Conservation (phyloP, 2,797 vertebrate species). For the Clamator glandarius region DNA sequence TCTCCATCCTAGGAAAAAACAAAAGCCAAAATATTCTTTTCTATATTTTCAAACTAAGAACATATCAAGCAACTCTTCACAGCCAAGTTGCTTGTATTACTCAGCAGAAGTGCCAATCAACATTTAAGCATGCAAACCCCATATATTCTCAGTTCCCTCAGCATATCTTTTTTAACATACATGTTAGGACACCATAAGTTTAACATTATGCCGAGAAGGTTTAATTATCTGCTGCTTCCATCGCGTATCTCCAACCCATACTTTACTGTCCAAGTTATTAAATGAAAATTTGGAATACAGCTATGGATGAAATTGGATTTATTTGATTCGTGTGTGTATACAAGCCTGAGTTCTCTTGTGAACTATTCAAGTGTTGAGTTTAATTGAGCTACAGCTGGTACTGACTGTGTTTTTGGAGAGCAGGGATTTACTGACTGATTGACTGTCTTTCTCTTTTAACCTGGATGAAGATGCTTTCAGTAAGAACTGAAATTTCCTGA, state of each 20-base stretch:
- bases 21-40: background rate
- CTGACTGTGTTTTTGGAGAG: constrained; percentile 51
- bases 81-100: background rate
- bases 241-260: background rate
- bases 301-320: constrained; percentile 51
- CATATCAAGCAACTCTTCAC: background rate
- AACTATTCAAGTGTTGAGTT: constrained; percentile 57
- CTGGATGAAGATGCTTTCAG: constrained; percentile 7
- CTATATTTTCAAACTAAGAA: background rate
- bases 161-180: background rate
- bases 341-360: constrained; percentile 56
- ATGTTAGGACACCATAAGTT: background rate
- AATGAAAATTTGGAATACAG: constrained; percentile 2
- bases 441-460: constrained; percentile 65
- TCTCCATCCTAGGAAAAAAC: background rate
- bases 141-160: background rate
- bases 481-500: constrained; percentile 43
- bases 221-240: background rate
- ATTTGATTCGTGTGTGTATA: constrained; percentile 61
- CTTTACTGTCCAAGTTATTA: constrained; percentile 31
- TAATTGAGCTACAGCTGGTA: constrained; percentile 72
- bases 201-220: background rate
- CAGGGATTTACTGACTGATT: constrained; percentile 70
- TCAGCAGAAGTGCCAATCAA: background rate
- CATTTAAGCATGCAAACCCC: background rate